phyloP scores from a whole-genome alignment of 2,797 vertebrate species.

The Pristis pectinata region DNA sequence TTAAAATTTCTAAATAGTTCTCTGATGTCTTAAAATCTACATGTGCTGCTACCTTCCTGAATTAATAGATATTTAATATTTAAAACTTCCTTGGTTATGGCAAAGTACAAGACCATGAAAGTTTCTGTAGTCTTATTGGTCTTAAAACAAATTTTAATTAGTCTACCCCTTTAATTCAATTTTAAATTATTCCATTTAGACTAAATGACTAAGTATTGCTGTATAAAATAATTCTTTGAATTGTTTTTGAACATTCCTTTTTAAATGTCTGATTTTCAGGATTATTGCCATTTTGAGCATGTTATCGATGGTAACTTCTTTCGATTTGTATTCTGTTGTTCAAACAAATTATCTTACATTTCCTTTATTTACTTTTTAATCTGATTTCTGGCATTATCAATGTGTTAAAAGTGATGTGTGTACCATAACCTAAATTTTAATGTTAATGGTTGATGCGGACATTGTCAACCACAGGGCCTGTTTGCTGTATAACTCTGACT shows the following conservation, averaged over 20 bases:
- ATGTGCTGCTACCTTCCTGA: neutral
- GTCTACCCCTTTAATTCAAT: neutral
- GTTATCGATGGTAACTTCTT: neutral
- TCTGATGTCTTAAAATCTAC: neutral
- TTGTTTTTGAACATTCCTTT: neutral
- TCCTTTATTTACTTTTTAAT: neutral
- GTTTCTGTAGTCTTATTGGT: neutral
- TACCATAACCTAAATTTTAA: neutral
- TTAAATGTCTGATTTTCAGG: too few species aligned
- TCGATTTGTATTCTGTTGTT: neutral
- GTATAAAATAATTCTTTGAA: neutral
- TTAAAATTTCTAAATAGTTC: neutral
- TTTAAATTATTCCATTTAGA: neutral
- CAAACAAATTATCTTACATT: neutral
- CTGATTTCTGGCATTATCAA: neutral
- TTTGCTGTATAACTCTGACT: too few species aligned
- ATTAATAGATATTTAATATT: neutral
- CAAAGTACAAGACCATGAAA: neutral
- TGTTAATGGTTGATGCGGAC: too few species aligned
- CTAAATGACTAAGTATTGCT: neutral
- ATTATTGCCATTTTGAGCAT: neutral
- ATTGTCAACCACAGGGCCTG: too few species aligned
- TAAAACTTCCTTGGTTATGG: neutral
- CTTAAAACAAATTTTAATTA: neutral
- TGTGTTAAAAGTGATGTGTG: neutral